These are phyloP conservation scores for Varecia variegata DNA, from an alignment of 2,797 vertebrate species.

Conservation along the genomic window DNA sequence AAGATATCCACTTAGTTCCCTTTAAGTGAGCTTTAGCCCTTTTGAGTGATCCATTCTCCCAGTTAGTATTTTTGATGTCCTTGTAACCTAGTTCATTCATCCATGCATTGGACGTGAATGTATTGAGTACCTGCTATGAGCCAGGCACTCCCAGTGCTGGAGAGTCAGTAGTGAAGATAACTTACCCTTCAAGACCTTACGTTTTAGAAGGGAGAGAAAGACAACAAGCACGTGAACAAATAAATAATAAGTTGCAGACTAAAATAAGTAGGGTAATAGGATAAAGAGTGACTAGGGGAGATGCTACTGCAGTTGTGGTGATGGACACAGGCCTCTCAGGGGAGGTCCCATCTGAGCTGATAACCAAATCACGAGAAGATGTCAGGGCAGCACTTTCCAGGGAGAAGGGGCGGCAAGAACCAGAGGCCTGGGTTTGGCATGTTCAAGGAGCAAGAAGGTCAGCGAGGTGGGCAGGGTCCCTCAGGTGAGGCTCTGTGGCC, in stretches of 20 bases:
- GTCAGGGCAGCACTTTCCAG: not conserved
- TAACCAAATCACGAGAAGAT: not conserved
- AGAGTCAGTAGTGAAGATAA: not conserved
- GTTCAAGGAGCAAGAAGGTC: not conserved
- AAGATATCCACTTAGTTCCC: not conserved
- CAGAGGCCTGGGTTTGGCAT: not conserved
- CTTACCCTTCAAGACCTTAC: constrained; percentile 34
- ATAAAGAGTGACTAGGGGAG: not conserved
- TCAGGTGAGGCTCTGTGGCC: not conserved
- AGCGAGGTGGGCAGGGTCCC: not conserved
- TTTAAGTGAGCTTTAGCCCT: not conserved
- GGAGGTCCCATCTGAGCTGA: not conserved
- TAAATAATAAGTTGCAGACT: not conserved
- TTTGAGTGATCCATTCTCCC: not conserved
- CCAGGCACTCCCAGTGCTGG: not conserved
- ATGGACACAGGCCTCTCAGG: not conserved
- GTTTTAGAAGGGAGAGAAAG: constrained; percentile 56
- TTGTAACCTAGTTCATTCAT: not conserved
- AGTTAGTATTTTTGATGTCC: not conserved
- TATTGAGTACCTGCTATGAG: not conserved
- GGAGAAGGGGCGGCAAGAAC: not conserved
- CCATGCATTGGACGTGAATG: not conserved
- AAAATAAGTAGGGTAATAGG: not conserved
- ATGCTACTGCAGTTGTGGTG: not conserved
- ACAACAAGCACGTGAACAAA: not conserved